phyloP scores from a whole-genome alignment of 1,140 invertebrate species.

The Maniola jurtina region DNA sequence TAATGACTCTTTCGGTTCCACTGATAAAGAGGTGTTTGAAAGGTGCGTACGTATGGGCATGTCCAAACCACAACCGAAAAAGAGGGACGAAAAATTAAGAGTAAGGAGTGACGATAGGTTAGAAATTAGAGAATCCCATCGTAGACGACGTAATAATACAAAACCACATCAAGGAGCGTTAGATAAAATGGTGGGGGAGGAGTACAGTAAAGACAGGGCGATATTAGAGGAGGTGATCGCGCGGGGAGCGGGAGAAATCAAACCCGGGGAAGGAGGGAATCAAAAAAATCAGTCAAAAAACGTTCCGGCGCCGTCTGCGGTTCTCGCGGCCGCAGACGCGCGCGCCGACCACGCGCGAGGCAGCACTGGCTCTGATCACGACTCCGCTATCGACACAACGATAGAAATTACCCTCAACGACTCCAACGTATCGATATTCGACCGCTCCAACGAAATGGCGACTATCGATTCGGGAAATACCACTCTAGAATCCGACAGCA shows the following conservation, averaged over 20 bases:
- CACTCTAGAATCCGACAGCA: conserved; percentile 43
- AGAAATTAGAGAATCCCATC: conserved; percentile 36
- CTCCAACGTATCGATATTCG: conserved; percentile 18
- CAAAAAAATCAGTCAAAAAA: conserved; percentile 65
- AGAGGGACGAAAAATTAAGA: conserved; percentile 44
- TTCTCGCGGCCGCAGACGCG: conserved; percentile 67
- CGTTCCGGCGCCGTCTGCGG: conserved; percentile 72
- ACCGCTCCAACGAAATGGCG: conserved; percentile 36
- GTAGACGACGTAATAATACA: conserved; percentile 35
- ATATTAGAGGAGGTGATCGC: conserved; percentile 61
- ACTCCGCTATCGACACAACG: conserved; percentile 18
- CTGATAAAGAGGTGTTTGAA: conserved; percentile 80
- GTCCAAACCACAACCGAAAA: conserved; percentile 51
- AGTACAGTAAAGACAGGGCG: conserved; percentile 47
- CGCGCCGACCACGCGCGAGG: conserved; percentile 50
- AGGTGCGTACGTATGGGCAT: conserved; percentile 85
- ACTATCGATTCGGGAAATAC: conserved; percentile 42
- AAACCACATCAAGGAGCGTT: conserved; percentile 39
- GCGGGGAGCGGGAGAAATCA: conserved; percentile 45
- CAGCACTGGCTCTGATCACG: conserved; percentile 40
- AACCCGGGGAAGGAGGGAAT: conserved; percentile 9
- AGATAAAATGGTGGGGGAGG: conserved; percentile 53
- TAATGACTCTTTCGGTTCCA: conserved; percentile 84
- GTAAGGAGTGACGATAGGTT: conserved; percentile 41
- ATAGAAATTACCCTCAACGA: conserved; percentile 14